Percentiles rank a stretch among this genome's conserved stretches.
phyloP scores from a whole-genome alignment of 2,888 invertebrate genomes.

The Eurytoma californica region DNA sequence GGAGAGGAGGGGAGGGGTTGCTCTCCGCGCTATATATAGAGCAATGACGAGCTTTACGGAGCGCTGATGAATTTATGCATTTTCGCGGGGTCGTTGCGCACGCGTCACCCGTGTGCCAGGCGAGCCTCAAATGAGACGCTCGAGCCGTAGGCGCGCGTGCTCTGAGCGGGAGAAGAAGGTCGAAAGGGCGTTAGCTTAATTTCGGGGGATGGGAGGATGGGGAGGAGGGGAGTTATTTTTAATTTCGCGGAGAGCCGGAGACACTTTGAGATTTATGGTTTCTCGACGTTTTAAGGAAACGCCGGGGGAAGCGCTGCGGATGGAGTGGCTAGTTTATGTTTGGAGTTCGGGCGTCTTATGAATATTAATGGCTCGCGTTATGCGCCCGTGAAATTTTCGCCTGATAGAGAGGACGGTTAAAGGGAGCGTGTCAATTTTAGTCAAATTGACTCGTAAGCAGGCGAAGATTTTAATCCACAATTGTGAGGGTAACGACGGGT shows the following conservation, averaged over 20 bases:
- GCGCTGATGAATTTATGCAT: slow-evolving; percentile 53
- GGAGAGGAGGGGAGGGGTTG: background rate
- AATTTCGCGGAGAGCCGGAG: slow-evolving; percentile 8
- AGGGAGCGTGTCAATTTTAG: too few species aligned
- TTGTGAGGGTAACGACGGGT: too few species aligned
- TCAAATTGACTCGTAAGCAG: too few species aligned
- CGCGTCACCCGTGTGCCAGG: slow-evolving; percentile 7
- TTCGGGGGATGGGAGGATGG: background rate
- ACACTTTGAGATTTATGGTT: background rate
- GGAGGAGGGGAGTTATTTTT: slow-evolving; percentile 21
- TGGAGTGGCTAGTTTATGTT: too few species aligned
- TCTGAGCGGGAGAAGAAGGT: background rate
- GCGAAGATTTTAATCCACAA: too few species aligned
- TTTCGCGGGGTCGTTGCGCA: slow-evolving; percentile 12
- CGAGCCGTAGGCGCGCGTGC: slow-evolving; percentile 7
- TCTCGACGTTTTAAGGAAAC: too few species aligned
- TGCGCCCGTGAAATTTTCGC: too few species aligned
- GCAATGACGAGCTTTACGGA: slow-evolving; percentile 33
- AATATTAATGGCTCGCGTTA: too few species aligned
- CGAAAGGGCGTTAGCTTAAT: background rate
- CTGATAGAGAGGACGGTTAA: too few species aligned
- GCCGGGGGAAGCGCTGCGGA: too few species aligned
- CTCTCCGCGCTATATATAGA: background rate
- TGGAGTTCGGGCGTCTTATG: too few species aligned
- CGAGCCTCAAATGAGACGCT: slow-evolving; percentile 20